A percentile compares a stretch with the other conserved stretches of the same genome.
These are phyloP conservation scores for Phocides pigmalion DNA, from an alignment of 1,140 invertebrate genomes.

Conservation along the genomic window DNA sequence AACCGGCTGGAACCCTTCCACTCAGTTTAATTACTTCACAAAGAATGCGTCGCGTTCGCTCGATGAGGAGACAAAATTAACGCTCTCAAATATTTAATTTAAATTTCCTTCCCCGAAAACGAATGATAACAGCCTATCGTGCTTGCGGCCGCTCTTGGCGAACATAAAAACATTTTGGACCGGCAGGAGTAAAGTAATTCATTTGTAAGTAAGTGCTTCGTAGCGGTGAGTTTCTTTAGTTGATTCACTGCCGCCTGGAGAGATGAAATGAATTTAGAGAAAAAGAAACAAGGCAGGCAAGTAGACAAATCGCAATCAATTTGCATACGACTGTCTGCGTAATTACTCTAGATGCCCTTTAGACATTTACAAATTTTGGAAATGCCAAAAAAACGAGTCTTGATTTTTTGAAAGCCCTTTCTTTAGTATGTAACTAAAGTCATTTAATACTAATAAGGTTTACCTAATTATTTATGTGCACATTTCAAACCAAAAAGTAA, in stretches of 20 bases:
- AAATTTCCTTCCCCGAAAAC: slow-evolving; percentile 78
- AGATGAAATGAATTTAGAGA: slow-evolving; percentile 64
- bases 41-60: slow-evolving; percentile 80
- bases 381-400: neutral
- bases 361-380: slow-evolving; percentile 1
- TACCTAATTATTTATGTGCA: no score
- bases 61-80: slow-evolving; percentile 83
- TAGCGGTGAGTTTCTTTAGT: slow-evolving; percentile 69
- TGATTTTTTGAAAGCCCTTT: neutral
- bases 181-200: slow-evolving; percentile 61
- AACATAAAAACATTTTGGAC: slow-evolving; percentile 66
- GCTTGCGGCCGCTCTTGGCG: slow-evolving; percentile 54
- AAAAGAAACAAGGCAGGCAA: slow-evolving; percentile 60
- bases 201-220: slow-evolving; percentile 59
- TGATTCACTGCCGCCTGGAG: slow-evolving; percentile 48
- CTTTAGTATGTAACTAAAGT: no score
- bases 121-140: slow-evolving; percentile 75
- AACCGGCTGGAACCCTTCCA: slow-evolving; percentile 74
- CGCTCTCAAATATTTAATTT: slow-evolving; percentile 83
- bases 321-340: slow-evolving; percentile 42
- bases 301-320: slow-evolving; percentile 68
- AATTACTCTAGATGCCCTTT: slow-evolving; percentile 43
- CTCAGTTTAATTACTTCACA: slow-evolving; percentile 82
- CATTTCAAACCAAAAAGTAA: no score
- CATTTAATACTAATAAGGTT: no score